phyloP scores from a whole-genome alignment of 2,888 invertebrate species.

The Petrolisthes manimaculis region DNA sequence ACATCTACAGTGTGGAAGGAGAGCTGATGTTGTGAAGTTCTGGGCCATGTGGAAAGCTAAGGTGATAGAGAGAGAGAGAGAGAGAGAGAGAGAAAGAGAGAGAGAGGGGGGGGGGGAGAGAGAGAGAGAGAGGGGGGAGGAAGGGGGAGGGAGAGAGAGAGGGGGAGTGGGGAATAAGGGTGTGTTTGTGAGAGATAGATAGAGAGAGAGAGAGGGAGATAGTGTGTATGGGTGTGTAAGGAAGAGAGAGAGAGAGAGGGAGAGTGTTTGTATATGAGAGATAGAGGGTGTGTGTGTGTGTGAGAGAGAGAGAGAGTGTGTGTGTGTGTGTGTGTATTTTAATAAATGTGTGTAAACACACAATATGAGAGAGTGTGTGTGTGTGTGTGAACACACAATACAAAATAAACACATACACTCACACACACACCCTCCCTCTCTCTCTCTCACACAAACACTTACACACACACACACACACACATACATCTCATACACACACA shows the following conservation, averaged over 20 bases:
- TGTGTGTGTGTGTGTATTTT: background rate
- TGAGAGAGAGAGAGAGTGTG: conserved; percentile 11
- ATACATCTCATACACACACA: no score
- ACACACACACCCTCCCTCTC: no score
- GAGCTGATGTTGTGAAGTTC: conserved; percentile 91
- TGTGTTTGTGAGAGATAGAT: background rate
- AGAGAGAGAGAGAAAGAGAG: conserved; percentile 22
- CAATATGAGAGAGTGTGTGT: no score
- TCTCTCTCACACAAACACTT: no score
- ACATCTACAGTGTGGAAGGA: conserved; percentile 91
- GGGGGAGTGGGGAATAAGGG: background rate
- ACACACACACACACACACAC: no score
- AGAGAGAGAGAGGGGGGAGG: background rate
- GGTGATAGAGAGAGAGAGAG: conserved; percentile 69
- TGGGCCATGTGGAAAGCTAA: conserved; percentile 96
- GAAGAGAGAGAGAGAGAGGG: conserved; percentile 15
- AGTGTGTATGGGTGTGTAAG: background rate
- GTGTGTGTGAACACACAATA: no score
- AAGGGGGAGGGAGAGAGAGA: conserved; percentile 13
- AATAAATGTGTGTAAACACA: no score
- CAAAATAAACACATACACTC: no score
- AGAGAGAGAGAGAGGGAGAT: background rate
- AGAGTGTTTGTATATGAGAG: background rate
- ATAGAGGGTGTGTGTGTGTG: background rate
- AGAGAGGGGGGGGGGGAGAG: background rate